Base-by-base conservation (phyloP, 2,797 vertebrate genomes). In the Scolopax bukidnonensis region DNA sequence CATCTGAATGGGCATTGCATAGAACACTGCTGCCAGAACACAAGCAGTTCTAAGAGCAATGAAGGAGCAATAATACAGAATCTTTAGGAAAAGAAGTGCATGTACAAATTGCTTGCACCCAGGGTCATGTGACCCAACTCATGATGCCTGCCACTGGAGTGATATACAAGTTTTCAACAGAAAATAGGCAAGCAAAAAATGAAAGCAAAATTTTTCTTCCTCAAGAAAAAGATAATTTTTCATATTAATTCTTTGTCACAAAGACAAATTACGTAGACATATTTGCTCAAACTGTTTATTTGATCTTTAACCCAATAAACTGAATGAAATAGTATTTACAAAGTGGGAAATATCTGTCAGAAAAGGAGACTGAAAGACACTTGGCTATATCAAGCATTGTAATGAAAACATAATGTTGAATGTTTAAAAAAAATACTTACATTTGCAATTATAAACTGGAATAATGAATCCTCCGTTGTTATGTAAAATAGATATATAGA, bases 21-120 rank as follows among this genome's bases (percentile, higher is more conserved):
- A 75, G 18, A 60, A 94, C 94, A 68, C n/a, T 88, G n/a, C 54
- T 95, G 65, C 56, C 91, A 92, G 89, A 28, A 86, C 54, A n/a
- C 82, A 65, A 33, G 45, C 11, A 65, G 27, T 64, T 70, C 41
- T 77, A 69, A 82, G 76, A 68, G 77, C 33, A 80, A 23, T 77
- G 40, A 79, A 92, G 54, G 76, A 32, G 4, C 11, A 57, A 48
- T 67, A 73, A 76, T 17, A 33, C 18, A 78, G 60, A 74, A 57
- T 56, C 27, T 74, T 87, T 56, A 70, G 36, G 38, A 88, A 95
- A 96, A 51, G 24, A 8, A 48, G 16, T 25, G 2, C 28, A 17
- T 24, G 23, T 64, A 38, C 45, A 87, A 28, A 84, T 43, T 71
- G n/a, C 41, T 93, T 82, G 75, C 38, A 95, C 50, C 45, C 70